Evolutionary conservation across 2,113 vertebrate species (phyloP), one percentile per base, ranked within the genome.

Genomic region (Alligator mississippiensis): DNA sequence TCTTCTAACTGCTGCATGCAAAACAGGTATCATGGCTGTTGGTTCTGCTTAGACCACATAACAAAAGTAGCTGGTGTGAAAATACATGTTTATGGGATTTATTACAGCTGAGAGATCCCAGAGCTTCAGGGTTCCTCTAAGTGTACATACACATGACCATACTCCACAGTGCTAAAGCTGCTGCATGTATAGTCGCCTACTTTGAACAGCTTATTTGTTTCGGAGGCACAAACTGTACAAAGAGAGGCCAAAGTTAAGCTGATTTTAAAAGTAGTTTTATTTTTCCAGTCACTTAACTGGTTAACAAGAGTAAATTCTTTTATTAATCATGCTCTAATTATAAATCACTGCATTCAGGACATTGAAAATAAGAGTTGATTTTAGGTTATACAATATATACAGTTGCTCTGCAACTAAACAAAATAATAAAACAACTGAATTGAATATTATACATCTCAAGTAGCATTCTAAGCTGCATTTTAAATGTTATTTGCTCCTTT

Each of bases 401-500:
- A 98, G 99, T 98, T 99, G 99, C 98, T 98, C 98, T 99, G 99
- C 99, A 99, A 99, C 98, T 96, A 98, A 98, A 98, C 91, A 97
- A 98, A 97, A 97, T 97, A 96, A 97, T 97, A 21, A 95, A 98
- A 92, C 96, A 96, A 98, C 97, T 93, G 97, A 96, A 97, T 91
- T 90, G 97, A 98, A 96, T 97, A 97, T 97, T 98, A 95, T 98
- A 98, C 97, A 97, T 97, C 97, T 98, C 96, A 89, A 90, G 82
- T 92, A 97, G 96, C 96, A 92, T 95, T 94, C 96, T 94, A 89
- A 90, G 94, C 97, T 95, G 96, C 93, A 90, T 88, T 85, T 94
- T 72, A 95, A 95, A 66, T 90, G 88, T 87, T 68, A 90, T 88
- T 94, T 95, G 80, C 95, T 96, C 97, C 95, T 94, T 91, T 92